Conservation (phyloP, 2,888 invertebrate species). For the Globia sparganii region DNA sequence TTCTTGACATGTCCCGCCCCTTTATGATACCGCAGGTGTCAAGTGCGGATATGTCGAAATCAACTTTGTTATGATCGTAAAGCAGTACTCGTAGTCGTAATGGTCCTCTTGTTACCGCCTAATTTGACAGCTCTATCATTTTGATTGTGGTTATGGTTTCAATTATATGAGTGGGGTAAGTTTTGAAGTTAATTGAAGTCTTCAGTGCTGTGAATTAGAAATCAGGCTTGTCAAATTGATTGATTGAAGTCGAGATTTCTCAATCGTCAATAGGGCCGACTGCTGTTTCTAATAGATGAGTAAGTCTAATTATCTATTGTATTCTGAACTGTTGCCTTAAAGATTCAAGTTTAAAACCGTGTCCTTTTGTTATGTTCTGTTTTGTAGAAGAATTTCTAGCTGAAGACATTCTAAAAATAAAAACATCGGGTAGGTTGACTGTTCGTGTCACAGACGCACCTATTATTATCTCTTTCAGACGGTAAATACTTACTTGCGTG, state of each 20-base stretch:
- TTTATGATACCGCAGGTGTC: conserved; percentile 69
- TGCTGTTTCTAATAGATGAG: neutral
- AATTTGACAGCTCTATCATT: conserved; percentile 60
- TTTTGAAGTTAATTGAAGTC: conserved; percentile 24
- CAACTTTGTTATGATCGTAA: conserved; percentile 55
- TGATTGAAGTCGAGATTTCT: neutral
- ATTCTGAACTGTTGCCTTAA: neutral
- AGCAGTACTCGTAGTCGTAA: conserved; percentile 34
- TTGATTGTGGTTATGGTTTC: conserved; percentile 35
- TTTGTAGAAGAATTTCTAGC: neutral
- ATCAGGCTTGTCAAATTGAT: neutral
- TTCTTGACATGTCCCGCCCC: conserved; percentile 76
- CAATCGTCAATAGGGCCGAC: neutral
- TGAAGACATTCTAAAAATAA: conserved; percentile 19
- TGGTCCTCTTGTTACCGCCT: conserved; percentile 41
- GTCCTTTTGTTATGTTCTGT: neutral
- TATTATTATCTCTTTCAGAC: conserved; percentile 50
- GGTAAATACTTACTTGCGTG: conserved; percentile 50
- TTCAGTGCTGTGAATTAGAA: conserved; percentile 16
- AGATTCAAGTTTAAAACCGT: neutral
- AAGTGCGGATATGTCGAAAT: conserved; percentile 74
- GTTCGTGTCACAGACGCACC: conserved; percentile 27
- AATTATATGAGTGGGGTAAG: conserved; percentile 29
- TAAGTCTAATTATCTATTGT: neutral
- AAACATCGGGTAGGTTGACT: neutral